Evolutionary conservation across 2,888 invertebrate genomes (phyloP).

Genomic region (Drosophila testacea): DNA sequence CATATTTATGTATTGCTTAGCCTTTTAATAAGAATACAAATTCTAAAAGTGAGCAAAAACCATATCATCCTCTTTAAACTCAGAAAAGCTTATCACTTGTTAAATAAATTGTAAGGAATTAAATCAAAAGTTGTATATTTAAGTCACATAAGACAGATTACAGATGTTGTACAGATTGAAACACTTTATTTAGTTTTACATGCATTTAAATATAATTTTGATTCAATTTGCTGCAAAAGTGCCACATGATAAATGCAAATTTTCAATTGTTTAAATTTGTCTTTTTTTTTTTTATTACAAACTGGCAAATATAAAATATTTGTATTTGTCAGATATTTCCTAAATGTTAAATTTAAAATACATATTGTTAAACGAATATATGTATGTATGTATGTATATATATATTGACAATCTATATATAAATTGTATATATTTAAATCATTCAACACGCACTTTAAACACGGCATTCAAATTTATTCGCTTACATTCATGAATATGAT

Average conservation of each 20-base stretch:
- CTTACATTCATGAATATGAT: constrained; percentile 54
- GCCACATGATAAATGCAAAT: constrained; percentile 51
- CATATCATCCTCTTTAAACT: too few species aligned
- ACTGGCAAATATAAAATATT: constrained; percentile 32
- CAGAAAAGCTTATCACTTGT: too few species aligned
- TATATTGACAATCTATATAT: constrained; percentile 33
- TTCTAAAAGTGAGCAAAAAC: too few species aligned
- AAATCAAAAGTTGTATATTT: constrained; percentile 10
- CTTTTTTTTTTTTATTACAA: constrained; percentile 22
- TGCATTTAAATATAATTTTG: constrained; percentile 60
- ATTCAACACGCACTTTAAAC: constrained; percentile 47
- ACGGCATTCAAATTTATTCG: constrained; percentile 38
- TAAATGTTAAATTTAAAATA: constrained; percentile 57
- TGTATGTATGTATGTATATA: constrained; percentile 15
- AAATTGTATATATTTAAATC: constrained; percentile 23
- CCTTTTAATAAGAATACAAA: too few species aligned
- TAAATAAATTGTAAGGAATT: neutral
- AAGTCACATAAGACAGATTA: neutral
- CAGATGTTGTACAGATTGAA: constrained; percentile 29
- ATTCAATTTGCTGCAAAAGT: constrained; percentile 64
- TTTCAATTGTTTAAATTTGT: constrained; percentile 26
- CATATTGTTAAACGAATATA: constrained; percentile 30
- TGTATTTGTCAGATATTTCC: constrained; percentile 44
- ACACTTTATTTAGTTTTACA: constrained; percentile 48
- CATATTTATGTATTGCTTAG: too few species aligned